A percentile compares a stretch with the other conserved stretches of the same genome.
phyloP scores from a whole-genome alignment of 2,797 vertebrate genomes.

The Gambelia wislizenii region DNA sequence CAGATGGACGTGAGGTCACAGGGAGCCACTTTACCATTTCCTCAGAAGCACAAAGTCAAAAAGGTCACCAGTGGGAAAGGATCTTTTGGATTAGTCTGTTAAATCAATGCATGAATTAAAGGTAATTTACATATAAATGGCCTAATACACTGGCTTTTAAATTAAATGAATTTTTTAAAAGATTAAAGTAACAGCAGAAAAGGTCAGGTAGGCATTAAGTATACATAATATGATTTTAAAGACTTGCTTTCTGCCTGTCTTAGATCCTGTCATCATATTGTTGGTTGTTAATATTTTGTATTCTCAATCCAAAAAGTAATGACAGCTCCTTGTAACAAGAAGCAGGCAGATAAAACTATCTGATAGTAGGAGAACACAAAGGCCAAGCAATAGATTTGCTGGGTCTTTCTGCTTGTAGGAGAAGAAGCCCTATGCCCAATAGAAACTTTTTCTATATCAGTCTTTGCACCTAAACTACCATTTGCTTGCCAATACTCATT shows the following conservation, averaged over 20 bases:
- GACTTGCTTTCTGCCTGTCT: slow-evolving; percentile 67
- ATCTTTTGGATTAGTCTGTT: slow-evolving; percentile 83
- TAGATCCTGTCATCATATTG: slow-evolving; percentile 38
- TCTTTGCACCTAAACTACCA: background rate
- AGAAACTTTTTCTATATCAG: background rate
- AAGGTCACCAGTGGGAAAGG: slow-evolving; percentile 81
- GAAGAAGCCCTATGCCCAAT: background rate
- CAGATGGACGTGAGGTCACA: slow-evolving; percentile 71
- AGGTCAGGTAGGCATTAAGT: slow-evolving; percentile 83
- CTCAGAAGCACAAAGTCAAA: slow-evolving; percentile 79
- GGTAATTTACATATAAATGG: slow-evolving; percentile 87
- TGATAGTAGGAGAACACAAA: slow-evolving; percentile 46
- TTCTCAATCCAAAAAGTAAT: slow-evolving; percentile 60
- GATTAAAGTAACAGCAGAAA: slow-evolving; percentile 80
- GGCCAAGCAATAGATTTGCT: slow-evolving; percentile 19
- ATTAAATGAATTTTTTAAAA: slow-evolving; percentile 82
- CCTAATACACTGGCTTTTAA: slow-evolving; percentile 79
- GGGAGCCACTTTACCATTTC: slow-evolving; percentile 75
- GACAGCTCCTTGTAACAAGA: slow-evolving; percentile 56
- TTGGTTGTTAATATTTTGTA: slow-evolving; percentile 77
- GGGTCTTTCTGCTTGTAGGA: slow-evolving; percentile 14
- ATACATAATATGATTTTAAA: slow-evolving; percentile 79
- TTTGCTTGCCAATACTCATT: background rate
- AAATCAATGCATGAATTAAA: slow-evolving; percentile 86
- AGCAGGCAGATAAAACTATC: slow-evolving; percentile 6